phyloP scores from a whole-genome alignment of 1,140 invertebrate species.

The Orius insidiosus region DNA sequence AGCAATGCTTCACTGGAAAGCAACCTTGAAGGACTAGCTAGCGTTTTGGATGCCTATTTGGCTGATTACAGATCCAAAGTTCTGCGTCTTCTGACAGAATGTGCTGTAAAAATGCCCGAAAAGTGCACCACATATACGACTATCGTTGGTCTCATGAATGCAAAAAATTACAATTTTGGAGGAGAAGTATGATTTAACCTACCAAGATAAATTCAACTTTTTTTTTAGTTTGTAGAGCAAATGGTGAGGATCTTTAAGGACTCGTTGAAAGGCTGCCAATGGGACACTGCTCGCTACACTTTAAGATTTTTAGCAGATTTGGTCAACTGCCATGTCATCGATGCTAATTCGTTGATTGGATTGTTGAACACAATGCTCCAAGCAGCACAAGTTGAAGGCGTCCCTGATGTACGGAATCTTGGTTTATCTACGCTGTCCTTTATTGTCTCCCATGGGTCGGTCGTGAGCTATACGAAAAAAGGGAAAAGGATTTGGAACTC shows the following conservation, averaged over 20 bases:
- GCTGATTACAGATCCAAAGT: constrained; percentile 85
- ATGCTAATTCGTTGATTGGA: constrained; percentile 76
- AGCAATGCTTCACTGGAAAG: constrained; percentile 93
- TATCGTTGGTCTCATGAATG: constrained; percentile 86
- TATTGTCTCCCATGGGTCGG: constrained; percentile 92
- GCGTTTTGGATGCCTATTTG: constrained; percentile 85
- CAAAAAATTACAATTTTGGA: constrained; percentile 95
- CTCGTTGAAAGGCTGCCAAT: constrained; percentile 71
- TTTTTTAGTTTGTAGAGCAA: constrained; percentile 69
- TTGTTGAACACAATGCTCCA: constrained; percentile 88
- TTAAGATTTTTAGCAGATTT: constrained; percentile 87
- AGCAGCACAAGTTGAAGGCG: constrained; percentile 81
- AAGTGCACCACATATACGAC: constrained; percentile 96
- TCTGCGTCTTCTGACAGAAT: constrained; percentile 82
- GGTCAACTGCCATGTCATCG: constrained; percentile 93
- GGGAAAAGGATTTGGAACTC: constrained; percentile 82
- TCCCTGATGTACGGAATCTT: constrained; percentile 76
- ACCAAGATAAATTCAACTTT: background rate
- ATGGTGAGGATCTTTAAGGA: constrained; percentile 90
- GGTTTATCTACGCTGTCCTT: constrained; percentile 91
- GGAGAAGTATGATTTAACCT: constrained; percentile 48
- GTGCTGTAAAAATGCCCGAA: constrained; percentile 88
- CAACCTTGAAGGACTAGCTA: constrained; percentile 87
- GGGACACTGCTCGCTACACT: constrained; percentile 76
- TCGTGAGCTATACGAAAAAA: constrained; percentile 89